phyloP scores from a whole-genome alignment of 2,113 vertebrate genomes.

The Pitta sordida region DNA sequence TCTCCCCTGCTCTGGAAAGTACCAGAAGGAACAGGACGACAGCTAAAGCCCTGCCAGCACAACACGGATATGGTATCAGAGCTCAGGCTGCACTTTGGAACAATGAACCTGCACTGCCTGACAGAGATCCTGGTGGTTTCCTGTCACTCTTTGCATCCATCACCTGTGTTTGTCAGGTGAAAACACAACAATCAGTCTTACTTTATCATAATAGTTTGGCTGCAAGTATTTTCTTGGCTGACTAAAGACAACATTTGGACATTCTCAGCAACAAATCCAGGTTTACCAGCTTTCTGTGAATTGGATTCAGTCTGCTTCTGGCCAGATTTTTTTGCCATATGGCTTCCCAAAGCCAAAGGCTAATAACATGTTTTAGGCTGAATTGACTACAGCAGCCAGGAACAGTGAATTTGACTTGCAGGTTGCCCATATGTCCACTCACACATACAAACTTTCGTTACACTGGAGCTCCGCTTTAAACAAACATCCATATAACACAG shows the following conservation, averaged over 20 bases:
- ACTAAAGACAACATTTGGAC: constrained; percentile 58
- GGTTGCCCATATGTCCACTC: background rate
- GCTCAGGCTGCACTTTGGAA: background rate
- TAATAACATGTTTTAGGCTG: constrained; percentile 34
- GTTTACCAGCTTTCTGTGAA: constrained; percentile 61
- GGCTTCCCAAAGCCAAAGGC: constrained; percentile 62
- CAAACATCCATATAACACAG: rapidly evolving
- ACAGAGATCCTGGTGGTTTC: background rate
- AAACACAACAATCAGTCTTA: background rate
- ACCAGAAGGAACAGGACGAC: background rate
- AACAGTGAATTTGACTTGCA: background rate
- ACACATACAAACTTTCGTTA: background rate
- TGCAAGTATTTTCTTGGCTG: constrained; percentile 45
- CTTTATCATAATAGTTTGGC: constrained; percentile 21
- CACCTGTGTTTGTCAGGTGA: constrained; percentile 7
- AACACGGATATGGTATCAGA: background rate
- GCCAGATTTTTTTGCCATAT: constrained; percentile 62
- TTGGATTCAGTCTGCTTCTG: constrained; percentile 56
- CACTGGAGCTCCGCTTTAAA: background rate
- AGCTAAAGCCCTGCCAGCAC: rapidly evolving
- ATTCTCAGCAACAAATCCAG: constrained; percentile 35
- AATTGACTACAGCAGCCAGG: constrained; percentile 16
- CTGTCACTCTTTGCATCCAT: background rate
- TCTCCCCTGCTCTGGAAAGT: background rate
- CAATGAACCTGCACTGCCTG: background rate